Base-by-base conservation (phyloP, 2,113 vertebrate genomes). In the Ptychochromis oligacanthus region DNA sequence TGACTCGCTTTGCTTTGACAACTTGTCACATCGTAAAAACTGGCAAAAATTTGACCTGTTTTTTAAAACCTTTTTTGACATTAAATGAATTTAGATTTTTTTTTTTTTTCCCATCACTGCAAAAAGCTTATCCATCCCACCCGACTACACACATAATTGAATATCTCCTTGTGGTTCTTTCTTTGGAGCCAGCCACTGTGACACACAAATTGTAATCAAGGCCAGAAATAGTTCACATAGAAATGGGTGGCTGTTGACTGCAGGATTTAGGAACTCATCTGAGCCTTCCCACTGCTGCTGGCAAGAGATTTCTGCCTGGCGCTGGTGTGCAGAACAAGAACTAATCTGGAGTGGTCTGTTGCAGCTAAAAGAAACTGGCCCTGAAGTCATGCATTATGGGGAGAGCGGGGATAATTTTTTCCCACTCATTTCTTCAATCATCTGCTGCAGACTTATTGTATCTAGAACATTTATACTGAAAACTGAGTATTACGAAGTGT, bases 341-440 rank as follows among this genome's bases (percentile, higher is more conserved):
- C 91, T 94, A 89, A 94, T 94, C 89, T 93, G 85, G 79, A 91
- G 87, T 83, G 91, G 86, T 81, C 90, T 89, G 88, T 79, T 85
- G 78, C 85, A 28, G 78, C 84, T 79, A 70, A 89, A 82, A 88
- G 74, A 52, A 87, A 88, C 77, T 65, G 52, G 87, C 76, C 75
- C 81, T 62, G 59, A 78, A 92, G 78, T 87, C 79, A 86, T 81
- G 81, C 83, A 83, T 90, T 80, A 75, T 81, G 72, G 79, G 60
- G 31, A 84, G 81, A 83, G 83, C 77, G 43, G 52, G 59, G 65
- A 83, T 86, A 9, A 75, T 89, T 64, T 85, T n/a, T 61, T 56
- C 43, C 56, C 36, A 28, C 46, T 75, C 34, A 65, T 80, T 89
- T 80, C 14, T 61, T n/a, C 52, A 22, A 31, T 82, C 81, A 84